Conservation (phyloP, 1,140 invertebrate genomes). For the Drosophila persimilis region DNA sequence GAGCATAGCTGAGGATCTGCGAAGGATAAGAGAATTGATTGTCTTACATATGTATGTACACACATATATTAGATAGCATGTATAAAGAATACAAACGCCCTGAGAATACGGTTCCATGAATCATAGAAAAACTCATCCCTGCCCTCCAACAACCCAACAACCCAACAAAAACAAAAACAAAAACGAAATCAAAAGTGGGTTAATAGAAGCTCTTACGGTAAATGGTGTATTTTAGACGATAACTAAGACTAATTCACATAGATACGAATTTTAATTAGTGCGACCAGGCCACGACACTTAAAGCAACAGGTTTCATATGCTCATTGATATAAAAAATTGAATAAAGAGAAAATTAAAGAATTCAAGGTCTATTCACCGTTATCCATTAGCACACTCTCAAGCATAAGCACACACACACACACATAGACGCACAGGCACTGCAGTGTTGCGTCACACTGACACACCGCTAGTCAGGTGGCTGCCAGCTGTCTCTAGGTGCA, state of each 20-base stretch:
- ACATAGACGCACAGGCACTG: conserved; percentile 1
- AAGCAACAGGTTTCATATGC: conserved; percentile 57
- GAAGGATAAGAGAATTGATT: conserved; percentile 12
- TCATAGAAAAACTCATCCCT: conserved; percentile 1
- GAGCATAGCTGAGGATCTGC: conserved; percentile 83
- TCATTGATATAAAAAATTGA: conserved; percentile 61
- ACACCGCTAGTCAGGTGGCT: conserved; percentile 63
- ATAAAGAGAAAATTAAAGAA: conserved; percentile 20
- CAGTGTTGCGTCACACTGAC: conserved; percentile 56
- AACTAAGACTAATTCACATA: conserved; percentile 64
- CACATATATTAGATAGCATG: no score
- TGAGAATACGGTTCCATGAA: conserved; percentile 27
- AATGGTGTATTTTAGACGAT: conserved; percentile 44
- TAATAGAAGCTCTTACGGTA: conserved; percentile 13
- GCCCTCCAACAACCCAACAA: background rate
- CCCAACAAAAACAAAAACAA: conserved; percentile 18
- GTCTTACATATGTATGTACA: no score
- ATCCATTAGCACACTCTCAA: conserved; percentile 1
- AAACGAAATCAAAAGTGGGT: conserved; percentile 19
- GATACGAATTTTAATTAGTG: conserved; percentile 69
- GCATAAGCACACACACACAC: conserved; percentile 16
- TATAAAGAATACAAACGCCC: no score
- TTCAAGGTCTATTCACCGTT: conserved; percentile 58
- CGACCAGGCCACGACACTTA: conserved; percentile 40
- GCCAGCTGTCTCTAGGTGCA: background rate